phyloP scores from a whole-genome alignment of 2,888 invertebrate genomes.

The Folsomia manolachei region DNA sequence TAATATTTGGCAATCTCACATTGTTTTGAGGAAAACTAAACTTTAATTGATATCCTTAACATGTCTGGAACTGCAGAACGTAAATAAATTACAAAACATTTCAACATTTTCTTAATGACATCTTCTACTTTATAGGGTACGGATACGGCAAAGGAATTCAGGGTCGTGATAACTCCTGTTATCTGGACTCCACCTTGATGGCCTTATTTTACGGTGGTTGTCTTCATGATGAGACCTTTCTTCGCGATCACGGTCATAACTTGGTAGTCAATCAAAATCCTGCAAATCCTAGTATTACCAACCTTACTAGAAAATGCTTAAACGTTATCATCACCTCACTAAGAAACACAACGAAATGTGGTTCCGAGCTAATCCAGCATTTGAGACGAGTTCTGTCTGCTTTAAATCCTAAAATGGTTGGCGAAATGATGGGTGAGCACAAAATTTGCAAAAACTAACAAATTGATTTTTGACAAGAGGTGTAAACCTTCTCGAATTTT shows the following conservation, averaged over 20 bases:
- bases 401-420: background rate
- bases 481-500: background rate
- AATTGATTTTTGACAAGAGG: too few species aligned
- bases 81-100: too few species aligned
- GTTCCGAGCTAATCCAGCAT: background rate
- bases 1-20: too few species aligned
- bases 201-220: background rate
- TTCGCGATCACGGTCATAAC: too few species aligned
- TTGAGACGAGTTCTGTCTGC: background rate
- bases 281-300: background rate
- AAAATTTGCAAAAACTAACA: background rate
- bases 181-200: conserved; percentile 1
- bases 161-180: background rate
- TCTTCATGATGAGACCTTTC: background rate
- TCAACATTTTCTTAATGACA: too few species aligned
- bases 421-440: background rate
- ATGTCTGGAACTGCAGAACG: too few species aligned
- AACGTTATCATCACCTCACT: background rate
- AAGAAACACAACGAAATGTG: background rate
- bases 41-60: too few species aligned
- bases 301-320: background rate
- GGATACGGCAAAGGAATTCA: conserved; percentile 8
- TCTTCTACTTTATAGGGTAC: background rate
- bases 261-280: background rate
- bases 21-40: too few species aligned